phyloP scores from a whole-genome alignment of 2,113 vertebrate genomes.

The Sceloporus undulatus region DNA sequence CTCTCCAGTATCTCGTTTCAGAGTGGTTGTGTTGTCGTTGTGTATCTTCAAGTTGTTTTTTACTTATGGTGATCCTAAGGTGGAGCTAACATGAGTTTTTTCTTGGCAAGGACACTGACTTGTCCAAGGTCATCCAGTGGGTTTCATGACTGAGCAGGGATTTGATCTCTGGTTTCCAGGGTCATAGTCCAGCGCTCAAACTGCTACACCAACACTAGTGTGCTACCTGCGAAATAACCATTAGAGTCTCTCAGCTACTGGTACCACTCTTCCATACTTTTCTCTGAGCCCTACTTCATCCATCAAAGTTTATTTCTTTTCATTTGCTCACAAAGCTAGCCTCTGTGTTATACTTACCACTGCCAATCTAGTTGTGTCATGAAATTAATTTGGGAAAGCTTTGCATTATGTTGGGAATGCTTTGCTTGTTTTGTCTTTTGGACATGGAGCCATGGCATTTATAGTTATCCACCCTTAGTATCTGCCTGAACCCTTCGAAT shows the following conservation, averaged over 20 bases:
- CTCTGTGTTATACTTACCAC: background rate
- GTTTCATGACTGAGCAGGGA: background rate
- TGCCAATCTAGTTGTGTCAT: no score
- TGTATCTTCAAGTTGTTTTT: no score
- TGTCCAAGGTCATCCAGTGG: background rate
- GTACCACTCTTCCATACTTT: background rate
- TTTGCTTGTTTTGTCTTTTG: no score
- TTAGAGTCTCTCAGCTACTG: background rate
- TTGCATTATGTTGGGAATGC: no score
- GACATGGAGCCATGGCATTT: no score
- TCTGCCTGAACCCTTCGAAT: background rate
- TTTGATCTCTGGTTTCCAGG: background rate
- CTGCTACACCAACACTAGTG: background rate
- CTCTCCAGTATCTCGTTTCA: no score
- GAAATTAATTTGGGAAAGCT: no score
- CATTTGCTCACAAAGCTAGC: background rate
- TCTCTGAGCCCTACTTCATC: background rate
- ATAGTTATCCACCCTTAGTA: background rate
- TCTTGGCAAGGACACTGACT: background rate
- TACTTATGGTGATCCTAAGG: no score
- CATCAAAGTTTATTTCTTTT: background rate
- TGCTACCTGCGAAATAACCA: no score
- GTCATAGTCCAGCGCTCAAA: background rate
- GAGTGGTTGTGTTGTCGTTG: no score
- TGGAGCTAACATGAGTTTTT: no score